phyloP scores from a whole-genome alignment of 1,140 invertebrate species.

The Aphelinus certus region DNA sequence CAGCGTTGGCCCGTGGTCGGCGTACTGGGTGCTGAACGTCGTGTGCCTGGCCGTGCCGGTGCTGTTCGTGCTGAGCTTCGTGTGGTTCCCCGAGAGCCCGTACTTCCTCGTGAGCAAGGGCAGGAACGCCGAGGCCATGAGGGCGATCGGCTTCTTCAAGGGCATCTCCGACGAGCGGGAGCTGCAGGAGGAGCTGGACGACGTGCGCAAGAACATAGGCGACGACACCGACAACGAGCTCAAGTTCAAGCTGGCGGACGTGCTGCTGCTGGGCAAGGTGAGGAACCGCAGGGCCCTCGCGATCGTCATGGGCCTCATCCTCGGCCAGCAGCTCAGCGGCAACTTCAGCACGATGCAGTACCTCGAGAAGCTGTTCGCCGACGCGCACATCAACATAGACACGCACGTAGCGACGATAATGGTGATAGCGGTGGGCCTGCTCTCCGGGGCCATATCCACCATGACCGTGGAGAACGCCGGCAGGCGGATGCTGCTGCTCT shows the following conservation, averaged over 20 bases:
- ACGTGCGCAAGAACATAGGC: constrained; percentile 70
- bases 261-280: constrained; percentile 55
- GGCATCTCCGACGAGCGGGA: constrained; percentile 63
- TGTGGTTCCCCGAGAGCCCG: constrained; percentile 82
- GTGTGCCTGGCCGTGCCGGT: constrained; percentile 68
- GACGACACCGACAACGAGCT: constrained; percentile 65
- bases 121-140: constrained; percentile 69
- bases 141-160: constrained; percentile 71
- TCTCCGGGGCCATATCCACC: constrained; percentile 71
- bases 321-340: constrained; percentile 81
- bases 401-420: constrained; percentile 72
- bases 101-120: constrained; percentile 74
- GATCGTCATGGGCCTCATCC: constrained; percentile 75
- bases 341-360: constrained; percentile 84
- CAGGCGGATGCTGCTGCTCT: constrained; percentile 74
- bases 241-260: constrained; percentile 47
- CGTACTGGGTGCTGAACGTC: constrained; percentile 68
- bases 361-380: constrained; percentile 76
- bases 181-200: constrained; percentile 70
- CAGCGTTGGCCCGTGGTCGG: constrained; percentile 72
- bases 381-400: constrained; percentile 68
- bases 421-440: constrained; percentile 76
- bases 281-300: constrained; percentile 74
- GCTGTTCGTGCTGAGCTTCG: constrained; percentile 72
- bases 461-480: constrained; percentile 77